Evolutionary conservation across 2,113 vertebrate species (phyloP).

Genomic region (Lutjanus erythropterus): DNA sequence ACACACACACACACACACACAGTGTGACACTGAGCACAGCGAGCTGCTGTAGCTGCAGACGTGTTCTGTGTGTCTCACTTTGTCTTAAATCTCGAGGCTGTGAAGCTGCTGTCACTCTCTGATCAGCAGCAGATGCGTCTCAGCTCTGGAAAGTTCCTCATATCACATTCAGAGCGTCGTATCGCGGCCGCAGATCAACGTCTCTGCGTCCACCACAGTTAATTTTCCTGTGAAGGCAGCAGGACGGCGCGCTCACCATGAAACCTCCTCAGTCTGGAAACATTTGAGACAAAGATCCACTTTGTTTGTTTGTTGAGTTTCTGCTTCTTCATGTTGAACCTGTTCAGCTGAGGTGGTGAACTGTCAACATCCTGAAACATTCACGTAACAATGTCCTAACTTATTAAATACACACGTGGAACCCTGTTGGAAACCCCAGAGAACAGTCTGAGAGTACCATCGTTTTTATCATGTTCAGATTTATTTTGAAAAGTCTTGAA

Average conservation of each 20-base stretch:
- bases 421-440: too few relatives aligned
- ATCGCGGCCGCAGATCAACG: neutral
- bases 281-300: too few relatives aligned
- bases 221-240: neutral
- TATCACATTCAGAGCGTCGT: neutral
- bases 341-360: too few relatives aligned
- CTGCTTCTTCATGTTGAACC: too few relatives aligned
- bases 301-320: too few relatives aligned
- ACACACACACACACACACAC: neutral
- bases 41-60: neutral
- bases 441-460: too few relatives aligned
- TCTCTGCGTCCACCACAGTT: too few relatives aligned
- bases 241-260: neutral
- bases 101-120: slow-evolving; percentile 12
- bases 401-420: too few relatives aligned
- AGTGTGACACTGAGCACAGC: neutral
- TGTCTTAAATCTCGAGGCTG: neutral
- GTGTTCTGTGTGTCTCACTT: neutral
- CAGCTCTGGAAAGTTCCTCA: slow-evolving; percentile 5
- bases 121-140: slow-evolving; percentile 17
- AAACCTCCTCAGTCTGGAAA: neutral
- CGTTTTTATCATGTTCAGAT: too few relatives aligned
- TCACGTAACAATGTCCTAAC: too few relatives aligned
- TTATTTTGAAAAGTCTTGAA: too few relatives aligned
- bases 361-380: too few relatives aligned